A percentile compares a stretch with the other conserved stretches of the same genome.
These are phyloP conservation scores for Cheilosia vulpina DNA, from an alignment of 2,888 invertebrate genomes.

Conservation along the genomic window DNA sequence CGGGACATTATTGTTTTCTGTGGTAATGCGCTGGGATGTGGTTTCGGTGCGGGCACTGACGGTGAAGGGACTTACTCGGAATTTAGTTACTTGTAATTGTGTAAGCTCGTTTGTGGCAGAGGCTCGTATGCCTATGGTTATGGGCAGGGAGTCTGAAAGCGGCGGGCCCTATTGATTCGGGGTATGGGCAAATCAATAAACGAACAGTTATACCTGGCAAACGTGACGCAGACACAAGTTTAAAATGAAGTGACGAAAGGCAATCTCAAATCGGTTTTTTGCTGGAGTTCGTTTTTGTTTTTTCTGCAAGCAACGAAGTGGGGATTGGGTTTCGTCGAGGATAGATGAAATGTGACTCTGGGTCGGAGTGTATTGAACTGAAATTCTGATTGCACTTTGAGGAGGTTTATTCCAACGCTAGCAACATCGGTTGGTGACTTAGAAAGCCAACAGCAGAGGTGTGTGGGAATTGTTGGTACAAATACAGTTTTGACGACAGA, in stretches of 20 bases:
- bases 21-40: slow-evolving; percentile 15
- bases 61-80: not conserved
- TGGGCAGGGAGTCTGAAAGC: not conserved
- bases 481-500: too few species aligned
- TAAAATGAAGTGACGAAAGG: not conserved
- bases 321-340: not conserved
- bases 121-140: not conserved
- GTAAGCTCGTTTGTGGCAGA: slow-evolving; percentile 6
- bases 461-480: too few species aligned
- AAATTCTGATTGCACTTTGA: too few species aligned
- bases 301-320: not conserved
- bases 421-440: too few species aligned
- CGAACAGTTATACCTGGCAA: not conserved
- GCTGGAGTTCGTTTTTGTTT: not conserved
- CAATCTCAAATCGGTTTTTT: too few species aligned
- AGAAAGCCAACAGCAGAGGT: too few species aligned
- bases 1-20: slow-evolving; percentile 36
- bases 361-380: too few species aligned
- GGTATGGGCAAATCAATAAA: not conserved
- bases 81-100: slow-evolving; percentile 23
- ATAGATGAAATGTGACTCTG: too few species aligned
- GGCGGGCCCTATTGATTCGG: not conserved
- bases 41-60: not conserved
- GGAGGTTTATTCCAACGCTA: too few species aligned
- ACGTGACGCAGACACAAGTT: slow-evolving; percentile 5